Percentiles rank a stretch among this genome's conserved stretches.
Evolutionary conservation across 1,140 invertebrate species (phyloP).

Genomic region (Thalassaphorura encarpata): DNA sequence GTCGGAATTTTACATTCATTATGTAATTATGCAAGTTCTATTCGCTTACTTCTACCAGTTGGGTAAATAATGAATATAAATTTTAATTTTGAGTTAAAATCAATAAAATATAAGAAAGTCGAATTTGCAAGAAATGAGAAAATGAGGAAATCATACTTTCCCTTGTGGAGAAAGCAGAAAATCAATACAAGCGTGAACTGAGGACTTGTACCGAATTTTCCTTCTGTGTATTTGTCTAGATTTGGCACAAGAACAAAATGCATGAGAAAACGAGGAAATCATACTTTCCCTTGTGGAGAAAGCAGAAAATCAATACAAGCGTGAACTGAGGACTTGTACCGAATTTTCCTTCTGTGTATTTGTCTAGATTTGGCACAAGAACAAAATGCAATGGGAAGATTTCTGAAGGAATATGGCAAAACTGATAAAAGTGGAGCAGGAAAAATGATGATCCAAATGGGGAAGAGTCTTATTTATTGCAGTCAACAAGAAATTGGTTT

Average conservation of each 20-base stretch:
- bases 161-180: neutral
- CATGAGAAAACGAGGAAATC: no score
- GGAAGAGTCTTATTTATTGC: conserved; percentile 88
- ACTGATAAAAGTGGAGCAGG: conserved; percentile 75
- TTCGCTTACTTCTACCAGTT: no score
- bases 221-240: conserved; percentile 39
- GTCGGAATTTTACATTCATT: conserved; percentile 27
- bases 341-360: neutral
- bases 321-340: neutral
- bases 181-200: neutral
- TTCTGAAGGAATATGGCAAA: conserved; percentile 90
- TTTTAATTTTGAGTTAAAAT: no score
- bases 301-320: neutral
- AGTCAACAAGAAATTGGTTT: conserved; percentile 86
- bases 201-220: neutral
- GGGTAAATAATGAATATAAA: no score
- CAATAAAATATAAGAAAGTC: no score
- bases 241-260: conserved; percentile 90
- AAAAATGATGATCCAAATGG: conserved; percentile 86
- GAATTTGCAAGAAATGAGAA: no score
- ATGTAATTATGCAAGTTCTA: neutral
- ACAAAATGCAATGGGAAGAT: conserved; percentile 88
- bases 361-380: conserved; percentile 73
- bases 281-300: neutral
- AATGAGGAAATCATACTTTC: neutral